Conservation (phyloP, 2,888 invertebrate genomes). For the Mystacides longicornis region DNA sequence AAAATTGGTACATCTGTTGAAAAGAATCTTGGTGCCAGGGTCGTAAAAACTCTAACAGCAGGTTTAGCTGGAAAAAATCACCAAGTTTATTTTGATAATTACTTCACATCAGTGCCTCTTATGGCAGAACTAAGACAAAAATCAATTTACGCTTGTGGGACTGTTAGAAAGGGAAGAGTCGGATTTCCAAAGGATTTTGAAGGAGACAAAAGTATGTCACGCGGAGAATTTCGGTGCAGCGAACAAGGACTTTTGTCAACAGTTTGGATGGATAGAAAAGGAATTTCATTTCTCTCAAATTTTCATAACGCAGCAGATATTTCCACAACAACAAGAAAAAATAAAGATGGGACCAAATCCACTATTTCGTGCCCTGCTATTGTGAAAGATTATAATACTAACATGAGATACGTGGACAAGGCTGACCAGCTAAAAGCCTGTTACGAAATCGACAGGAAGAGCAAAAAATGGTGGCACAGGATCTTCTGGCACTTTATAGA, state of each 20-base stretch:
- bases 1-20: conserved; percentile 6
- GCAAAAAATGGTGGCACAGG: conserved; percentile 6
- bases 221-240: conserved; percentile 4
- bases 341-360: conserved; percentile 5
- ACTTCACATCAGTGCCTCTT: conserved; percentile 6
- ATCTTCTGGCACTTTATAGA: conserved; percentile 6
- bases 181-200: conserved; percentile 4
- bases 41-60: conserved; percentile 4
- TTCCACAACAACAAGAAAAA: conserved; percentile 6
- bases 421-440: conserved; percentile 6
- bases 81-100: conserved; percentile 6
- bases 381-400: conserved; percentile 6
- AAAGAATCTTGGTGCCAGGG: conserved; percentile 4
- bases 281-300: conserved; percentile 5
- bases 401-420: conserved; percentile 6
- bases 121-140: conserved; percentile 5
- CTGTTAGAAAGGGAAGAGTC: conserved; percentile 6
- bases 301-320: conserved; percentile 5
- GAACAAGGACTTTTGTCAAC: conserved; percentile 6
- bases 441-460: conserved; percentile 6
- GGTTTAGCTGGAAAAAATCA: conserved; percentile 6
- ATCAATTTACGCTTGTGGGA: background rate
- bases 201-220: conserved; percentile 6
- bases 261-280: conserved; percentile 6
- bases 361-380: conserved; percentile 4